Base-by-base conservation (phyloP, 1,140 invertebrate species). In the Euura saliciscinereae region DNA sequence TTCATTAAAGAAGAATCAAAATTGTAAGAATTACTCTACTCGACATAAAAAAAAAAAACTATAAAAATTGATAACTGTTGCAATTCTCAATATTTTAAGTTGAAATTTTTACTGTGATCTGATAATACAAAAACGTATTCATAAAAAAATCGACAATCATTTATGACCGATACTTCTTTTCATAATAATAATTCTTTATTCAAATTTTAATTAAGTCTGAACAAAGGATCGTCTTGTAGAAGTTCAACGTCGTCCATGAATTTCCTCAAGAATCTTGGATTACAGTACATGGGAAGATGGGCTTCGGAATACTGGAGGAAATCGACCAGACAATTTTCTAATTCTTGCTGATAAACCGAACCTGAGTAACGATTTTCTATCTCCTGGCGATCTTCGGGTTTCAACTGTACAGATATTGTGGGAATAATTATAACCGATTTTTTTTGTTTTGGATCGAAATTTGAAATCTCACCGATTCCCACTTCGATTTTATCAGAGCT, bases 241-340 rank as follows among this genome's bases (percentile, higher is more conserved):
- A 45, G 28, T 66, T 76, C 67, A 43, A 76, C 71, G 13, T 78
- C 69, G 3, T 44, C 43, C 5, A 73, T 74, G 28, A 83, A 76
- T 71, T 74, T 70, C 3, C 65, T 74, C 4, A 78, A 42, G 10
- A 66, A 78, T 51, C 59, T 43, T 6, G 72, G 72, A 13, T 72
- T 82, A 13, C 68, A 76, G 51, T 83, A 83, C 72, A 79, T 78
- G 2, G 78, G 71, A 4, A 82, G 43, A 6, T 79, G 76, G 11
- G 78, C 65, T 45, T 80, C 75, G 67, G 13, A 74, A 43, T 69
- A 75, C 71, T 82, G 73, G 10, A 83, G 43, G 59, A 79, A 79
- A 43, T 79, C 75, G 2, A 78, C n/a, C 6, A 83, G 43, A 51
- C 65, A 74, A 1, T 73, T 74, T 64, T 81, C 78, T 4, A 81